Percentiles rank a stretch among this genome's conserved stretches.
Evolutionary conservation across 2,113 vertebrate species (phyloP).

Genomic region (Thryonomys swinderianus): DNA sequence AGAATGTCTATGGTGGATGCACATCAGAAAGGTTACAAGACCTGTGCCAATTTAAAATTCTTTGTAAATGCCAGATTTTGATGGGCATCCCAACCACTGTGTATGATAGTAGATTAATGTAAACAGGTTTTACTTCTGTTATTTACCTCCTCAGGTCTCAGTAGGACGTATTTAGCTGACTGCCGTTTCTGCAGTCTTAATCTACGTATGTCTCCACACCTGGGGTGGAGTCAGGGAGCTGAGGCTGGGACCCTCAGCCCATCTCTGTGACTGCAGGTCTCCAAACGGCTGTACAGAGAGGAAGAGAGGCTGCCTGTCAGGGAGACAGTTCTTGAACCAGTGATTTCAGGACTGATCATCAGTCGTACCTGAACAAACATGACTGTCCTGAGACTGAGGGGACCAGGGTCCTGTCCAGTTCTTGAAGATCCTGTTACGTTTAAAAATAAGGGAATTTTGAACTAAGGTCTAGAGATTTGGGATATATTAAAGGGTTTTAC

Average conservation of each 20-base stretch:
- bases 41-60: not conserved
- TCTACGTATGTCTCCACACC: not conserved
- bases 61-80: not conserved
- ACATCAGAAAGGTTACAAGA: not conserved
- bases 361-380: no score
- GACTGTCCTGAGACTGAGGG: no score
- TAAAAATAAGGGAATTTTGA: not conserved
- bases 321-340: not conserved
- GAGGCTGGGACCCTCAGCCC: not conserved
- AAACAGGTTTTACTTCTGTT: not conserved
- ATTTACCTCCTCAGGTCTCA: not conserved
- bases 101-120: not conserved
- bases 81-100: not conserved
- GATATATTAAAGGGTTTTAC: not conserved
- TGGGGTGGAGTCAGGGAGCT: not conserved
- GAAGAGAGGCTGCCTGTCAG: not conserved
- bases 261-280: fast-evolving
- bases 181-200: not conserved
- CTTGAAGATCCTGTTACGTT: not conserved
- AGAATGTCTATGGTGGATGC: not conserved
- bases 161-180: not conserved
- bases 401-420: not conserved
- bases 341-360: fast-evolving
- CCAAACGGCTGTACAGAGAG: not conserved
- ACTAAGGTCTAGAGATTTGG: not conserved